Base-by-base conservation (phyloP, 2,113 vertebrate genomes). In the Pseudonaja textilis region DNA sequence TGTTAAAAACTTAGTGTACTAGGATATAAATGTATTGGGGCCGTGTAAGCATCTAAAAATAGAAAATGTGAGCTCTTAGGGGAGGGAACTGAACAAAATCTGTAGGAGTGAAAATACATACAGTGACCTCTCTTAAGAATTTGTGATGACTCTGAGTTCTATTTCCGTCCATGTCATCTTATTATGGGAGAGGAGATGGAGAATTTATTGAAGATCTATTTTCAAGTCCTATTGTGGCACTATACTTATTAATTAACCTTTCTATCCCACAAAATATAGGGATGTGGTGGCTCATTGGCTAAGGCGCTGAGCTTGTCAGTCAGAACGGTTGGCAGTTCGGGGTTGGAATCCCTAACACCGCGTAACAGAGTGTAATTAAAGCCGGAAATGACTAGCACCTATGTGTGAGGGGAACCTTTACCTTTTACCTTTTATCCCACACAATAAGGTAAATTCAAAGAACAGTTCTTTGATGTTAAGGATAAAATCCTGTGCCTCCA, bases 31-130 rank as follows among this genome's bases (percentile, higher is more conserved):
- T 86, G 47, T 90, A 93, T 90, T 90, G 74, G 45, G 92, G 56
- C 92, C 89, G 54, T 90, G 92, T 93, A 86, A 93, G 92, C 74
- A 54, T 87, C 92, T 93, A 93, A 93, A 93, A 57, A 90, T 93
- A 93, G 92, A 93, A 93, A 61, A 81, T 86, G 81, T 90, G 81
- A 90, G n/a, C 74, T 90, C 47, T 90, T 93, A 93, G 57, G 81
- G 88, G 88, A 93, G 56, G 55, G 74, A 93, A 93, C 88, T 86
- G 88, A 93, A 54, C 81, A 93, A 90, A 93, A 93, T 64, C 81
- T 87, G 55, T 64, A 93, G 89, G 74, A 87, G 88, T 87, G 92
- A 87, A 93, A 90, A 90, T 64, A 52, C 74, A 91, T 57, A 74
- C 61, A 89, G 55, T 86, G 92, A 90, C 88, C 88, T 93, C 87